Conservation (phyloP, 2,888 invertebrate species). For the Drosophila fulvimacula region DNA sequence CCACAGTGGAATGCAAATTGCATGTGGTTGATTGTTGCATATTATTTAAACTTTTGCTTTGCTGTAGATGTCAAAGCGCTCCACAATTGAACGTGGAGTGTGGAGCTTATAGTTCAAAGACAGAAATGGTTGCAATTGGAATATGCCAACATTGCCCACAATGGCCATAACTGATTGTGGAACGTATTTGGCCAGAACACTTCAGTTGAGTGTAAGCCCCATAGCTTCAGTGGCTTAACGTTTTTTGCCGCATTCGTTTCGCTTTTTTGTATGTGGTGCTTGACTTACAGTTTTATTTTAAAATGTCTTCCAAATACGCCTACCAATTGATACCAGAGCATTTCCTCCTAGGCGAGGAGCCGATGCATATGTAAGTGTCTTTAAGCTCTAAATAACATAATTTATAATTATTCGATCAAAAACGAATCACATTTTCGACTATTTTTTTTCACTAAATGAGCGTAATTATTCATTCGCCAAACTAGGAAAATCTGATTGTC, state of each 20-base stretch:
- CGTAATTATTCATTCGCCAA: too few relatives aligned
- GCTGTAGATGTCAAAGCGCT: neutral
- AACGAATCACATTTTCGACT: too few relatives aligned
- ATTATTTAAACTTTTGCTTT: neutral
- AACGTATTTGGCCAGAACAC: neutral
- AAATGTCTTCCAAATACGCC: slow-evolving; percentile 71
- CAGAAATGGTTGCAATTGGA: neutral
- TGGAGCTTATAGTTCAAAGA: neutral
- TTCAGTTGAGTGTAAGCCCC: neutral
- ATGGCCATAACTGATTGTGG: neutral
- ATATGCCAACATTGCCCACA: neutral
- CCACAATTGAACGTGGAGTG: slow-evolving; percentile 15
- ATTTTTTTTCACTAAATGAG: too few relatives aligned
- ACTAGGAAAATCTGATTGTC: too few relatives aligned
- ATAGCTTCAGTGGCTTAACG: slow-evolving; percentile 12
- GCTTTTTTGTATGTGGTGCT: neutral
- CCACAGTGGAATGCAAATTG: neutral
- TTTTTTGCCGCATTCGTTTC: neutral
- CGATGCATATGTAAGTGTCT: slow-evolving; percentile 39
- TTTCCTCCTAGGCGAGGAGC: slow-evolving; percentile 37
- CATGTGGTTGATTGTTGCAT: neutral
- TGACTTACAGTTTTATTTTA: neutral
- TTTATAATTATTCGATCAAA: too few relatives aligned
- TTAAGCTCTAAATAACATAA: too few relatives aligned
- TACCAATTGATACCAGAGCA: slow-evolving; percentile 68